These are phyloP conservation scores for Nanorana parkeri DNA, from an alignment of 2,113 vertebrate genomes.

Conservation along the genomic window DNA sequence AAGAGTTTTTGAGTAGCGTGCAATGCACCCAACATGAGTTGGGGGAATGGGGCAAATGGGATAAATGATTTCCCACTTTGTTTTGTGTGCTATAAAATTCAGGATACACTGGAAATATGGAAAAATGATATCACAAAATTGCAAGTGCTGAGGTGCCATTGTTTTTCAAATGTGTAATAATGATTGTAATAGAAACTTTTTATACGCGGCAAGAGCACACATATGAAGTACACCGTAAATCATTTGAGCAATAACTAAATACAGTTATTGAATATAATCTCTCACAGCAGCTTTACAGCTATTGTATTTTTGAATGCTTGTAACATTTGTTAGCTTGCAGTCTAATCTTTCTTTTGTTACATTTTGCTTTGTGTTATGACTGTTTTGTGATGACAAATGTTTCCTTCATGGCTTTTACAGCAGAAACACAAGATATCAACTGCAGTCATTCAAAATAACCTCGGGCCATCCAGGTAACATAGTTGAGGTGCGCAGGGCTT, in stretches of 20 bases:
- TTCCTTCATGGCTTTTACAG: conserved; percentile 34
- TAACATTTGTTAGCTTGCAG: background rate
- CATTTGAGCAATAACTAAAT: background rate
- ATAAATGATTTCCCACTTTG: no score
- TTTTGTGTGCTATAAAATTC: no score
- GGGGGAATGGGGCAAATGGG: no score
- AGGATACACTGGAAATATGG: no score
- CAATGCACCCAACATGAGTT: no score
- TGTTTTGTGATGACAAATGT: conserved; percentile 36
- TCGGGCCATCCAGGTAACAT: conserved; percentile 24
- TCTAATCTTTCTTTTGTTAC: conserved; percentile 18
- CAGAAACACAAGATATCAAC: conserved; percentile 39
- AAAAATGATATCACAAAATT: no score
- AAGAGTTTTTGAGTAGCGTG: no score
- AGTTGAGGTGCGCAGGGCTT: background rate
- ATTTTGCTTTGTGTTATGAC: conserved; percentile 3
- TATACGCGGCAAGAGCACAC: no score
- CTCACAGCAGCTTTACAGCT: background rate
- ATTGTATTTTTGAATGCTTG: background rate
- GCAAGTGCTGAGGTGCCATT: background rate
- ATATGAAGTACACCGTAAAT: no score
- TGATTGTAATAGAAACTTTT: background rate
- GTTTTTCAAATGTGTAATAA: background rate
- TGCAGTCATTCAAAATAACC: conserved; percentile 17
- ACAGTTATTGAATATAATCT: background rate